Evolutionary conservation across 2,888 invertebrate species (phyloP).

Genomic region (Tetragonisca angustula): DNA sequence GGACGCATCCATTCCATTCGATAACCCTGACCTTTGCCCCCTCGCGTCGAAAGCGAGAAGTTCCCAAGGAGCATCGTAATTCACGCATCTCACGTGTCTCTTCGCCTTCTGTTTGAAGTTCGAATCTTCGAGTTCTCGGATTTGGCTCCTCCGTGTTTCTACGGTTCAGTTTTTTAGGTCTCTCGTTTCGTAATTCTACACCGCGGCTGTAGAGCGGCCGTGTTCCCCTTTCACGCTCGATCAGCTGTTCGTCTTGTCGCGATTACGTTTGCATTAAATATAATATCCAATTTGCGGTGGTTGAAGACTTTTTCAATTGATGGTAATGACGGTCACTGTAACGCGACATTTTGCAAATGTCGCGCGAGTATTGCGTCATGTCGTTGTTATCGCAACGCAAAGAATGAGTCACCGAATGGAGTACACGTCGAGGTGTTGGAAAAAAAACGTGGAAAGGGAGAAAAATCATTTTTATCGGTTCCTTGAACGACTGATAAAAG

Average conservation of each 20-base stretch:
- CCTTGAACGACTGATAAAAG: background rate
- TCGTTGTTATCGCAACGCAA: no score
- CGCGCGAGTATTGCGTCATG: no score
- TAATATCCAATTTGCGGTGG: background rate
- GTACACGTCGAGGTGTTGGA: no score
- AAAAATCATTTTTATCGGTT: no score
- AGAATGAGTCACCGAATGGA: no score
- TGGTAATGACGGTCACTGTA: background rate
- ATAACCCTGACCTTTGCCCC: slow-evolving; percentile 24
- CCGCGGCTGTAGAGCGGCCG: background rate
- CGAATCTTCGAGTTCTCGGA: no score
- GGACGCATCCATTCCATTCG: slow-evolving; percentile 11
- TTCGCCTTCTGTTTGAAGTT: slow-evolving; percentile 2
- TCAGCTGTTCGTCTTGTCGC: slow-evolving; percentile 16
- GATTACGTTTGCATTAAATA: background rate
- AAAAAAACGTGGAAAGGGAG: no score
- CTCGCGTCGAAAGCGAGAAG: background rate
- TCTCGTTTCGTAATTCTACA: slow-evolving; percentile 4
- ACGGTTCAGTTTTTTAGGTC: background rate
- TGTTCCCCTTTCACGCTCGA: background rate
- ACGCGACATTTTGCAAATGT: no score
- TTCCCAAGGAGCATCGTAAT: slow-evolving; percentile 2
- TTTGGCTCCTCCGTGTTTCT: background rate
- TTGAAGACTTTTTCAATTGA: background rate
- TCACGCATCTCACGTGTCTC: slow-evolving; percentile 9